Percentiles rank a stretch among this genome's conserved stretches.
Conservation (phyloP, 2,797 vertebrate species). For the Anabas testudineus region DNA sequence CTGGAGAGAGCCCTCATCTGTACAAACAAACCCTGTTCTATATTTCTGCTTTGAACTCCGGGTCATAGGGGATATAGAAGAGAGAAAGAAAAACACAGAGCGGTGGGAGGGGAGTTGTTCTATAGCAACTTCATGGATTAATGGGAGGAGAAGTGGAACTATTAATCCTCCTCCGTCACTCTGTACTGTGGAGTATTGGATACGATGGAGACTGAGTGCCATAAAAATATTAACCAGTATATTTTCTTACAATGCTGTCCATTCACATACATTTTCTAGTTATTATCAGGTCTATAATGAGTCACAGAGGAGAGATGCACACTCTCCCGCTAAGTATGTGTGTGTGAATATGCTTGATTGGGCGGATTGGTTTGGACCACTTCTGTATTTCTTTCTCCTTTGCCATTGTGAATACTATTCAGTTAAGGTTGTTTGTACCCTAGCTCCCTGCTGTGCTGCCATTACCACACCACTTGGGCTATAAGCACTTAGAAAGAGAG, state of each 20-base stretch:
- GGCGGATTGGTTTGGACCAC: constrained; percentile 46
- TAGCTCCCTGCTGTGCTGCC: constrained; percentile 68
- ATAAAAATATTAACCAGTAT: constrained; percentile 78
- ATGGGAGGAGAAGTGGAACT: constrained; percentile 55
- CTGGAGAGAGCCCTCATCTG: constrained; percentile 53
- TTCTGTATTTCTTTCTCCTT: constrained; percentile 70
- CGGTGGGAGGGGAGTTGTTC: constrained; percentile 31
- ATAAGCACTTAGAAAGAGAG: constrained; percentile 42
- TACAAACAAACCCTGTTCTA: constrained; percentile 46
- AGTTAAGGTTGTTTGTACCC: constrained; percentile 73
- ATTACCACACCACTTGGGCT: constrained; percentile 48
- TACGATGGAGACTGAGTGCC: constrained; percentile 75
- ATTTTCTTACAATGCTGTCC: constrained; percentile 66
- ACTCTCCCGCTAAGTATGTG: constrained; percentile 27
- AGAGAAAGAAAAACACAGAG: constrained; percentile 39
- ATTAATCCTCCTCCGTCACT: constrained; percentile 64
- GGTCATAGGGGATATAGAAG: constrained; percentile 38
- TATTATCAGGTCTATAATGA: constrained; percentile 80
- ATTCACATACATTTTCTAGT: constrained; percentile 74
- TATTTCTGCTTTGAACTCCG: constrained; percentile 44
- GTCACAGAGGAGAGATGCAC: constrained; percentile 74
- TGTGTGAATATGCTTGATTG: constrained; percentile 52
- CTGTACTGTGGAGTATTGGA: constrained; percentile 28
- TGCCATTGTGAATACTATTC: constrained; percentile 73
- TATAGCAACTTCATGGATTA: constrained; percentile 64